Conservation (phyloP, 2,888 invertebrate genomes). For the Lochmaea crataegi region DNA sequence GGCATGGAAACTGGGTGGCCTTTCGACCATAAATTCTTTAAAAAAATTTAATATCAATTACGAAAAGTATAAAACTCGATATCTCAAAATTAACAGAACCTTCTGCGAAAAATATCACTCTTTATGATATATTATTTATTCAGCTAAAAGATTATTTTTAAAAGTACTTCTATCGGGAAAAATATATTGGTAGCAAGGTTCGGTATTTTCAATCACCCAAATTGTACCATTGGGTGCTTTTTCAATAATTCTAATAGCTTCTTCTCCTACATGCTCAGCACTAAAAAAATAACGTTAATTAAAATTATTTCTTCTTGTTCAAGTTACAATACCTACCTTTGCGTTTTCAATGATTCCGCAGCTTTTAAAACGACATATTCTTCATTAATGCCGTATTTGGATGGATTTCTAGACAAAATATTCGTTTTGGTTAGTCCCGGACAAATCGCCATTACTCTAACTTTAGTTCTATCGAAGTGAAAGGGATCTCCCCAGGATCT, state of each 20-base stretch:
- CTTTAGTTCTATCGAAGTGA: conserved; percentile 63
- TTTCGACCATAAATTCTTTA: too few species aligned
- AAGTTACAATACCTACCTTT: neutral
- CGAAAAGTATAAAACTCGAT: neutral
- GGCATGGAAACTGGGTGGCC: too few species aligned
- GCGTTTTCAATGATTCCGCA: neutral
- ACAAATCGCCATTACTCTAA: conserved; percentile 67
- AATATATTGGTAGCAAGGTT: conserved; percentile 57
- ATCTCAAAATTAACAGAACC: too few species aligned
- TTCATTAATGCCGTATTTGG: neutral
- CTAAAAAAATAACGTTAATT: conserved; percentile 36
- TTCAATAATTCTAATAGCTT: conserved; percentile 53
- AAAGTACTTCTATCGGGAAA: conserved; percentile 21
- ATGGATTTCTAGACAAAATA: neutral
- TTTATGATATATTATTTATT: too few species aligned
- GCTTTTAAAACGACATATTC: conserved; percentile 2
- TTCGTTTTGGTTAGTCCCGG: conserved; percentile 63
- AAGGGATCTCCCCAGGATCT: conserved; percentile 38
- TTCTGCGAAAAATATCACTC: too few species aligned
- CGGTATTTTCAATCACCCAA: conserved; percentile 65
- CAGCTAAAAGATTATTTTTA: neutral
- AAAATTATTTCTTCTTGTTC: too few species aligned
- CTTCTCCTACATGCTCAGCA: conserved; percentile 49
- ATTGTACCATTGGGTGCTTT: conserved; percentile 64
- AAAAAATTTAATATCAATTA: neutral